Evolutionary conservation across 2,113 vertebrate genomes (phyloP).

Genomic region (Orycteropus afer): DNA sequence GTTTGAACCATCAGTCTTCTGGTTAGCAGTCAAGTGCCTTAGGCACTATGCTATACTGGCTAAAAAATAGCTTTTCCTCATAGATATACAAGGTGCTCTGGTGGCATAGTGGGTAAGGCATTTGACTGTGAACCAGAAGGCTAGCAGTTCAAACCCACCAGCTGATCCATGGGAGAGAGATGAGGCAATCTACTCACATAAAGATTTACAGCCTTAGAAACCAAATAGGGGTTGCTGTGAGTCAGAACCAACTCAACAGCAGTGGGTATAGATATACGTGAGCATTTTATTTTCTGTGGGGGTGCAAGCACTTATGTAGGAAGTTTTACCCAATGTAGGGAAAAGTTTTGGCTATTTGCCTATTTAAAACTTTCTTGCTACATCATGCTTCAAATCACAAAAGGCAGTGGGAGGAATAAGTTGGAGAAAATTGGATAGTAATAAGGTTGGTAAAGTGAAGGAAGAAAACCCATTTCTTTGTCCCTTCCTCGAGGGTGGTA

Average conservation of each 20-base stretch:
- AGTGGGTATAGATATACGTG: no score
- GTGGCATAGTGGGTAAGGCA: no score
- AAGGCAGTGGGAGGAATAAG: constrained; percentile 45
- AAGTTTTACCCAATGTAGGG: not conserved
- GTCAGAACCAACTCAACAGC: no score
- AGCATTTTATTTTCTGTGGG: constrained; percentile 10
- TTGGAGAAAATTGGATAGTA: constrained; percentile 58
- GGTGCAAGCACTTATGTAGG: not conserved
- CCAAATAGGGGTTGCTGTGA: no score
- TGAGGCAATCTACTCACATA: no score
- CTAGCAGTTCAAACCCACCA: no score
- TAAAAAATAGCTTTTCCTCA: not conserved
- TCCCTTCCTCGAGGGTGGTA: constrained; percentile 36
- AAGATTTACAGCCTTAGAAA: no score
- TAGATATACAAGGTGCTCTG: not conserved
- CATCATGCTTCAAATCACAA: constrained; percentile 1
- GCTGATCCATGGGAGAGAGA: no score
- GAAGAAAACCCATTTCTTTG: constrained; percentile 44
- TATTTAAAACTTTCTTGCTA: constrained; percentile 54
- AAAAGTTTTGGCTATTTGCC: constrained; percentile 21
- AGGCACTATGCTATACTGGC: no score
- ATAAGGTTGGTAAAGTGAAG: constrained; percentile 42
- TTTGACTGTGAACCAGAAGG: no score
- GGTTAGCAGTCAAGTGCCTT: no score
- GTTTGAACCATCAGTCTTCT: no score